phyloP scores from a whole-genome alignment of 2,888 invertebrate genomes.

The Dromius quadrimaculatus region DNA sequence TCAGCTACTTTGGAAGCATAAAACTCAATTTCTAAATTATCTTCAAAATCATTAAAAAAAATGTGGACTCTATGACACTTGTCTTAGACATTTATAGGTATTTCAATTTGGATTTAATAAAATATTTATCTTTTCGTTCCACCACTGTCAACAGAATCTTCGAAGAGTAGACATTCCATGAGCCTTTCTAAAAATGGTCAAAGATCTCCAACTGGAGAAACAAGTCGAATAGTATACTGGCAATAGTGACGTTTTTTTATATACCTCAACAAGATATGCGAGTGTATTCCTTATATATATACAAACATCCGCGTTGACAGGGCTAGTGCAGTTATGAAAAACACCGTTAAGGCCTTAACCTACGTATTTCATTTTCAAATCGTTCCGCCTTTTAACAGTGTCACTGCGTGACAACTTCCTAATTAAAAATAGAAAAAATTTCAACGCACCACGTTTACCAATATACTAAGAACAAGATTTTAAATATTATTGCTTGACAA shows the following conservation, averaged over 20 bases:
- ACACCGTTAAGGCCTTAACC: constrained; percentile 37
- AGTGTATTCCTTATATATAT: constrained; percentile 22
- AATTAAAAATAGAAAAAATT: too few species aligned
- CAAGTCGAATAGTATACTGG: constrained; percentile 27
- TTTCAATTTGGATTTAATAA: too few species aligned
- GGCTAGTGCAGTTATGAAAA: constrained; percentile 33
- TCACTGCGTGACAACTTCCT: constrained; percentile 4
- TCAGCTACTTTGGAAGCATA: too few species aligned
- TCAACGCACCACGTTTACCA: too few species aligned
- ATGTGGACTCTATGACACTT: too few species aligned
- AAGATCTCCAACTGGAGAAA: constrained; percentile 22
- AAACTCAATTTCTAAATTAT: too few species aligned
- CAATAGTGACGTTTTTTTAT: constrained; percentile 24
- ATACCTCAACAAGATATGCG: constrained; percentile 19
- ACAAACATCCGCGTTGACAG: constrained; percentile 26
- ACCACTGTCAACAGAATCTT: constrained; percentile 23
- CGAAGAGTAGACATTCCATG: constrained; percentile 32
- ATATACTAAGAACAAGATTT: too few species aligned
- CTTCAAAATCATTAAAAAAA: too few species aligned
- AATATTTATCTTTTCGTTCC: too few species aligned
- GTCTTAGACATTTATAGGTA: too few species aligned
- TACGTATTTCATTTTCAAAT: constrained; percentile 32
- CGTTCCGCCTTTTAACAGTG: constrained; percentile 27
- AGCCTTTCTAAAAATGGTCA: constrained; percentile 43
- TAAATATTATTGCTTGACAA: too few species aligned